phyloP scores from a whole-genome alignment of 2,888 invertebrate genomes.

The Uloborus plumipes region DNA sequence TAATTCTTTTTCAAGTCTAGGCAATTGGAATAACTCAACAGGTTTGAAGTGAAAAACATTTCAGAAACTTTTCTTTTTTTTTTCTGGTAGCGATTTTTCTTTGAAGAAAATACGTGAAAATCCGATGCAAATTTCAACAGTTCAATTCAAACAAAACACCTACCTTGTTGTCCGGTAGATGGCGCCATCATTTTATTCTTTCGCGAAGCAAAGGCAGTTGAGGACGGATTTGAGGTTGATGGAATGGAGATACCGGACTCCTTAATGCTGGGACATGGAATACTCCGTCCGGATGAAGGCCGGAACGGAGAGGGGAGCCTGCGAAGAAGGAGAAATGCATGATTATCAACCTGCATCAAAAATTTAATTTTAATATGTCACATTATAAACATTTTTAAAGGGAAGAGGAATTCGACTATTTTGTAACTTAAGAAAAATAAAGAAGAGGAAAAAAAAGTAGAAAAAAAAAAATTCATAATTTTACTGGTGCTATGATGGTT shows the following conservation, averaged over 20 bases:
- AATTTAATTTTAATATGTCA: background rate
- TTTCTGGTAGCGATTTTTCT: no score
- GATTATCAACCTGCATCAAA: background rate
- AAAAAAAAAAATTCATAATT: no score
- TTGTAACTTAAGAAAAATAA: background rate
- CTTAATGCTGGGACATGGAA: slow-evolving; percentile 50
- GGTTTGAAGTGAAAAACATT: no score
- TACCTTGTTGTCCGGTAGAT: slow-evolving; percentile 49
- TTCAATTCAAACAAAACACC: background rate
- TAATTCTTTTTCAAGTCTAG: no score
- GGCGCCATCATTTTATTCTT: slow-evolving; percentile 56
- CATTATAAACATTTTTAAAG: background rate
- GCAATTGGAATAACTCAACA: no score
- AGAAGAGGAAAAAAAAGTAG: background rate
- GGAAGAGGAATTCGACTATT: background rate
- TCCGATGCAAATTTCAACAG: no score
- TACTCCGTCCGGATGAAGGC: slow-evolving; percentile 23
- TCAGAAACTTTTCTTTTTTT: no score
- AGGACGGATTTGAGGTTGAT: slow-evolving; percentile 53
- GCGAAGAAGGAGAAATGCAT: background rate
- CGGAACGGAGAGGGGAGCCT: slow-evolving; percentile 59
- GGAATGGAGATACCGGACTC: slow-evolving; percentile 40
- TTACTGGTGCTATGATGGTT: no score
- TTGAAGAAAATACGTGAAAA: no score
- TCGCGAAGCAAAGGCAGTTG: slow-evolving; percentile 10